Evolutionary conservation across 2,888 invertebrate species (phyloP).

Genomic region (Pachymerium ferrugineum): DNA sequence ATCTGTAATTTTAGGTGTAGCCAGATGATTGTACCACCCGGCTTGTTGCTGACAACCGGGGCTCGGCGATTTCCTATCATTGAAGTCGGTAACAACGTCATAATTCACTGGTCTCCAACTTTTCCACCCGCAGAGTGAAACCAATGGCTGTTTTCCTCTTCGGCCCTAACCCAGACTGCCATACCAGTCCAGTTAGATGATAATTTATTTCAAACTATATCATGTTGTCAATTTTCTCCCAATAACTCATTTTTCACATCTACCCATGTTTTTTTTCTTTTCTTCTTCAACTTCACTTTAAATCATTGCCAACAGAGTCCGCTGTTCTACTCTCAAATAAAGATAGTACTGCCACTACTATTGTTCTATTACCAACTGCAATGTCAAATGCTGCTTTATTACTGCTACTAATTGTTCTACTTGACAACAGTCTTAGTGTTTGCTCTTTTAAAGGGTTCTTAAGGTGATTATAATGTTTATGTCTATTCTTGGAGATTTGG

Average conservation of each 20-base stretch:
- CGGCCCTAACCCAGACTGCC: neutral
- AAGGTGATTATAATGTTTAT: too few relatives aligned
- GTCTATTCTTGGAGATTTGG: too few relatives aligned
- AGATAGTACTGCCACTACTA: too few relatives aligned
- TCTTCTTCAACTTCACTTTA: too few relatives aligned
- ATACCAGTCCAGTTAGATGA: neutral
- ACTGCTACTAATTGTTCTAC: too few relatives aligned
- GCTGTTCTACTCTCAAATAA: too few relatives aligned
- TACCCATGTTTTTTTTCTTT: too few relatives aligned
- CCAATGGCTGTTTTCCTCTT: conserved; percentile 15
- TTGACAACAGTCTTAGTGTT: too few relatives aligned
- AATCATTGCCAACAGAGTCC: neutral
- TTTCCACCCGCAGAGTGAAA: conserved; percentile 21
- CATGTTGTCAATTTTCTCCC: conserved; percentile 1
- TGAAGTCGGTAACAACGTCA: conserved; percentile 15
- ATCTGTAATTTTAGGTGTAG: neutral
- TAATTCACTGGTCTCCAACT: conserved; percentile 15
- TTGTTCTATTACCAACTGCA: too few relatives aligned
- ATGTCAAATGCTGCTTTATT: too few relatives aligned
- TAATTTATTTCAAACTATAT: conserved; percentile 2
- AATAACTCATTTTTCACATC: neutral
- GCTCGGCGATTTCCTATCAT: neutral
- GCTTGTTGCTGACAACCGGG: conserved; percentile 6
- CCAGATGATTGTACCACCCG: neutral
- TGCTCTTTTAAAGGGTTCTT: too few relatives aligned